Evolutionary conservation across 92 coral and sea anemone genomes (phyloP).

Genomic region (Muricea muricata): DNA sequence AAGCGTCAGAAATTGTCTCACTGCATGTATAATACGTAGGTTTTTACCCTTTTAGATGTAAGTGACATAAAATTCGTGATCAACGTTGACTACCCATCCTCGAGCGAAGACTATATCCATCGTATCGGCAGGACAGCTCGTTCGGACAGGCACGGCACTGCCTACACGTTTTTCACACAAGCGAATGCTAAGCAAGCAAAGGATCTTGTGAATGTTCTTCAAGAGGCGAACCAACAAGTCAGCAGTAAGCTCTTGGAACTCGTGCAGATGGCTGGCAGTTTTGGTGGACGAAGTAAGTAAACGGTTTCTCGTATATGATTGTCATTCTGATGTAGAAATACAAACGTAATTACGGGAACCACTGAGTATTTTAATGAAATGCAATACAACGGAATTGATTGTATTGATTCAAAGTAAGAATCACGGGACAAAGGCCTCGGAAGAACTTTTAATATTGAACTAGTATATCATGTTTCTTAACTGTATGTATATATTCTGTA

Average conservation of each 20-base stretch:
- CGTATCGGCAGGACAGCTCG: slow-evolving; percentile 99
- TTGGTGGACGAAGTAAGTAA: slow-evolving; percentile 90
- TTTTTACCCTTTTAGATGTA: slow-evolving; percentile 75
- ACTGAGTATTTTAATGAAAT: too few species aligned
- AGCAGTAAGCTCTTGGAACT: slow-evolving; percentile 81
- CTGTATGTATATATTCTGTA: too few species aligned
- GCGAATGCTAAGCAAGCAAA: slow-evolving; percentile 97
- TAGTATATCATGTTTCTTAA: too few species aligned
- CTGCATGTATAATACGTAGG: too few species aligned
- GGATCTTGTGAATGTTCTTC: slow-evolving; percentile 81
- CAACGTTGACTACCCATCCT: slow-evolving; percentile 98
- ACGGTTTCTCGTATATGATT: too few species aligned
- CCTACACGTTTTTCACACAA: slow-evolving; percentile 94
- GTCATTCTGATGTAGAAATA: too few species aligned
- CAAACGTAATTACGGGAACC: too few species aligned
- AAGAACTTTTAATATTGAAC: too few species aligned
- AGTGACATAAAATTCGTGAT: slow-evolving; percentile 98
- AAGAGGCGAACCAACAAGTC: slow-evolving; percentile 95
- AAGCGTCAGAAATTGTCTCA: too few species aligned
- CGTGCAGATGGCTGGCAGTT: slow-evolving; percentile 74
- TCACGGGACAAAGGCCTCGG: too few species aligned
- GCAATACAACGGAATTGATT: too few species aligned
- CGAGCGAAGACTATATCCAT: slow-evolving; percentile 97
- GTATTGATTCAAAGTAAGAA: too few species aligned
- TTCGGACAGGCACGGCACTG: slow-evolving; percentile 95